Percentiles rank a stretch among this genome's conserved stretches.
These are phyloP conservation scores for Carcharodon carcharias DNA, from an alignment of 2,797 vertebrate species.

Conservation along the genomic window DNA sequence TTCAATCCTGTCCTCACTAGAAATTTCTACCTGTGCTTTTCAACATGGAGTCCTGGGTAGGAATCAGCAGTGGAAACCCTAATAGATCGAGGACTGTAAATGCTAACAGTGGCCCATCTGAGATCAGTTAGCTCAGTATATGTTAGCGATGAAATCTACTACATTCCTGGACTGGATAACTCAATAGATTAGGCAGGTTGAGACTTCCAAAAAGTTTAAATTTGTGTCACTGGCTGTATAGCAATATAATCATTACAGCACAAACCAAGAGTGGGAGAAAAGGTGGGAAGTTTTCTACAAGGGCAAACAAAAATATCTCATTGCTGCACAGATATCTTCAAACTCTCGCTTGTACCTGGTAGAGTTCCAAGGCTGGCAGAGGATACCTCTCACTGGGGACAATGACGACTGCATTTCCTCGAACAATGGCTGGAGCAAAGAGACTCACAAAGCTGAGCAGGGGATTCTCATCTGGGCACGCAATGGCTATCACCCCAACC, in stretches of 20 bases:
- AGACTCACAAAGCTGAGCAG: slow-evolving; percentile 73
- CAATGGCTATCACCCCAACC: slow-evolving; percentile 69
- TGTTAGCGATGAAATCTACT: not conserved
- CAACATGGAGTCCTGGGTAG: not conserved
- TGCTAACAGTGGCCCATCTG: not conserved
- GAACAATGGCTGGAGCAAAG: slow-evolving; percentile 66
- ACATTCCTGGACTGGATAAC: not conserved
- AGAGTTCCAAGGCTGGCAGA: slow-evolving; percentile 66
- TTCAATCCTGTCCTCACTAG: not conserved
- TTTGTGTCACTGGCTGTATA: not conserved
- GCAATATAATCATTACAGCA: not conserved
- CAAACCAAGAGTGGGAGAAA: not conserved
- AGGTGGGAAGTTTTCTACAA: not conserved
- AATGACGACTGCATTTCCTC: slow-evolving; percentile 71
- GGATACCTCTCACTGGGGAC: slow-evolving; percentile 70
- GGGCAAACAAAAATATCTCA: not conserved
- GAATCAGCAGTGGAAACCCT: not conserved
- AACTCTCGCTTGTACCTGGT: slow-evolving; percentile 58
- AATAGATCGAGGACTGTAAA: not conserved
- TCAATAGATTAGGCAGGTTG: not conserved
- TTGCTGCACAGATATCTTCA: not conserved
- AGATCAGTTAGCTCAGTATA: not conserved
- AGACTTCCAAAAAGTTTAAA: not conserved
- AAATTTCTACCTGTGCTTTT: not conserved
- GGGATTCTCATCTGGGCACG: slow-evolving; percentile 67